Base-by-base conservation (phyloP, 2,888 invertebrate genomes). In the Lissonota sp. region DNA sequence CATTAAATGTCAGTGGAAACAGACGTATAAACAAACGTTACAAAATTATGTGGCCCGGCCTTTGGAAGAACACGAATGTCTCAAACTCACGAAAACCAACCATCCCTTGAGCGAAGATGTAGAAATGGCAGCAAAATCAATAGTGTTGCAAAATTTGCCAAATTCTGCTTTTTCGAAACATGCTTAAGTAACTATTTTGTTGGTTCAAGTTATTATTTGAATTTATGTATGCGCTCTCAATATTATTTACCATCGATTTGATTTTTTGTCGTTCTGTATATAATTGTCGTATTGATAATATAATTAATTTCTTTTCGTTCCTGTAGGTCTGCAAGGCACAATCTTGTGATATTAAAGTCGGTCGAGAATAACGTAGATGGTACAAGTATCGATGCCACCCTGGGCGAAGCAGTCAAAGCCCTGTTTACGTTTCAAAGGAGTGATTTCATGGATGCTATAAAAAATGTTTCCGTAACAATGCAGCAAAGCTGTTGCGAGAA, bases 161-260 rank as follows among this genome's bases (percentile, higher is more conserved):
- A 44, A 69, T 42, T 55, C 57, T 26, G 69, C 69, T 57, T 57
- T 69, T 55, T 7, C 55, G 10, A 69, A 44, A 42, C 69, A 69
- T 26, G 26, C 6, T 55, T 69, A 69, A 69, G 53, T 53, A 26
- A 53, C 53, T 64, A 64, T 49, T 51, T n/a, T 64, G 37, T 5
- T 37, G 12, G 49, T 64, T 16, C 55, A 26, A 64, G 4, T 55
- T 55, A 40, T 14, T 53, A 39, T 67, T 55, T 12, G 14, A 14
- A 39, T 53, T 53, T 53, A 39, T 67, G 5, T 12, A 67, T 64
- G 14, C 14, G 1, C 14, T 67, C 14, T 67, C 53, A 12, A 53
- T 53, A 40, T 53, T 53, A 37, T 57, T n/a, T 4, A 44, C 46
- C 8, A 53, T 69, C 12, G 26, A 42, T n/a, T 57, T 44, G n/a